Base-by-base conservation (phyloP, 2,888 invertebrate species). In the Heliconius cydno region DNA sequence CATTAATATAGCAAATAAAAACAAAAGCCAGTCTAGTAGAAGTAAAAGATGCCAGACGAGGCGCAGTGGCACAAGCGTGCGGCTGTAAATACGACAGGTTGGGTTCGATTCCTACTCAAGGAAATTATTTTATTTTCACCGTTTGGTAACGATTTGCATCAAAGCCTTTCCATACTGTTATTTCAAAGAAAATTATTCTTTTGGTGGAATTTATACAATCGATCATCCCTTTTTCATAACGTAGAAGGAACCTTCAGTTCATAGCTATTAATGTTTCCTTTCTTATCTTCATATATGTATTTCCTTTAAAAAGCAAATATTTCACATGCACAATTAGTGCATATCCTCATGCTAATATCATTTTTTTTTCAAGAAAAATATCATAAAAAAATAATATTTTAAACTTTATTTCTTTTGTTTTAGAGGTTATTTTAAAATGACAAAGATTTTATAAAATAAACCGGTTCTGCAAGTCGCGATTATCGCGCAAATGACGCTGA, bases 401-500 rank as follows among this genome's bases (percentile, higher is more conserved):
- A 12, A 65, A 78, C 78, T 72, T 65, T 83, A 82, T 22, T 3
- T 0, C 0, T 0, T 3, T 7, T 15, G 12, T 9, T 4, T 46
- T 78, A 73, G n/a, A 67, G 82, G 74, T 15, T 13, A 66, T 12
- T 82, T 81, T 81, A 34, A n/a, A 46, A 41, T 75, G 60, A 4
- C 25, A 46, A 28, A 25, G 10, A 12, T 79, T 30, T 38, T 66
- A n/a, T 25, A 63, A 63, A 72, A 81, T 77, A 77, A 82, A 83
- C 82, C 68, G 78, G 82, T 84, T 82, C 60, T 82, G 68, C 76
- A 80, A 73, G 80, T 78, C 71, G 52, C 67, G 79, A 81, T 84
- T 79, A 82, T 83, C 81, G 82, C 78, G 79, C 76, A 80, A 60
- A 81, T 78, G 78, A 78, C 82, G 79, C 74, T 79, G 65, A 78